Conservation (phyloP, 2,888 invertebrate species). For the Andrena fulva region DNA sequence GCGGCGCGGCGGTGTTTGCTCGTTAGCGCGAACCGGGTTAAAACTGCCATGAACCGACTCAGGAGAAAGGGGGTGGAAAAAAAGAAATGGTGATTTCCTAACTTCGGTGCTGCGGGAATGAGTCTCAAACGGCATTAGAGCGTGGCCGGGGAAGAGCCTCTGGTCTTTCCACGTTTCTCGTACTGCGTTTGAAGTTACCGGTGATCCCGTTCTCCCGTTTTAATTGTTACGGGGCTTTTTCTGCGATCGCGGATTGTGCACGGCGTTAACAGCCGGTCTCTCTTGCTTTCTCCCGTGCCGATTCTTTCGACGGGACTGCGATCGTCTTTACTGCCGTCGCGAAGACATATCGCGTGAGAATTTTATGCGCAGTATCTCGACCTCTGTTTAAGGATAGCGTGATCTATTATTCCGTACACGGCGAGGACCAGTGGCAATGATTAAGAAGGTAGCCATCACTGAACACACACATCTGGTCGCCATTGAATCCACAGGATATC, state of each 20-base stretch:
- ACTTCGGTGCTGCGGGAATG: conserved; percentile 38
- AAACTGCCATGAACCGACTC: conserved; percentile 60
- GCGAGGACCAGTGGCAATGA: too few relatives aligned
- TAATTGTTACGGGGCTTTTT: conserved; percentile 48
- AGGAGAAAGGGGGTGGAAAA: conserved; percentile 9
- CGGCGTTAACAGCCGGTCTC: conserved; percentile 24
- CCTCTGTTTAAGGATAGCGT: too few relatives aligned
- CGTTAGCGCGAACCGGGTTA: conserved; percentile 75
- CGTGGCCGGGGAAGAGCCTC: conserved; percentile 36
- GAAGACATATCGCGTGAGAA: too few relatives aligned
- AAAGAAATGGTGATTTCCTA: conserved; percentile 68
- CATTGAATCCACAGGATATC: neutral
- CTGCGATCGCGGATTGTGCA: conserved; percentile 4
- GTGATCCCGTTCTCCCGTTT: conserved; percentile 34
- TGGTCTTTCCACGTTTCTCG: conserved; percentile 42
- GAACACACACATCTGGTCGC: too few relatives aligned
- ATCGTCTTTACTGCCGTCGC: too few relatives aligned
- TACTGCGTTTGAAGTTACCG: conserved; percentile 41
- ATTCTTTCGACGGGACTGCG: too few relatives aligned
- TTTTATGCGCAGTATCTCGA: too few relatives aligned
- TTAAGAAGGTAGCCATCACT: too few relatives aligned
- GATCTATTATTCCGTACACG: too few relatives aligned
- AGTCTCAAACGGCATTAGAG: conserved; percentile 59
- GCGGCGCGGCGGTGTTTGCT: conserved; percentile 74
- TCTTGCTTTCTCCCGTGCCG: neutral